Base-by-base conservation (phyloP, 35 echinoderm and acorn worm species). In the Amphiura filiformis region DNA sequence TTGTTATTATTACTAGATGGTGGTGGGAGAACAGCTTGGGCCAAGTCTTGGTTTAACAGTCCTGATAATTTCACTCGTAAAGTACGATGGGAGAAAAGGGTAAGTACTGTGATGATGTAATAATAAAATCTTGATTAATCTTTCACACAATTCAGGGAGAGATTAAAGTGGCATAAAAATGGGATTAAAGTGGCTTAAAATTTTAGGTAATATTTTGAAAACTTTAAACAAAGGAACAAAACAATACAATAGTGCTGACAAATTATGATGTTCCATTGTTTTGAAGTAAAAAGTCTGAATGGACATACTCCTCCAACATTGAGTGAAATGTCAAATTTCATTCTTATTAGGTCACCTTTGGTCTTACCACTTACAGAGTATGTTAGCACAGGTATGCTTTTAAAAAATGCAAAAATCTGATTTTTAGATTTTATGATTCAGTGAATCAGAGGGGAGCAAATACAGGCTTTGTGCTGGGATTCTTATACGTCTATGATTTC, bases 41-140 rank as follows among this genome's bases (percentile, higher is more conserved):
- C 93, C 30, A 98, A 99, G 88, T 81, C 93, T 0, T 99, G 96
- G 96, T 95, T 92, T 78, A 94, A 99, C 81, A 99, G 93, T 84
- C 78, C 77, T 1, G 77, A 92, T 76, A 94, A 84, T 35, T 92
- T 42, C 42, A 92, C 93, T 0, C 75, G 37, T 36, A 99, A 94
- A 87, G 83, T 91, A 26, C 80, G 88, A 31, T 99, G 86, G 87
- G 96, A 99, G 37, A 86, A 89, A 82, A 94, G 90, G 83, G 96
- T 99, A 36, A 88, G 93, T 90, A 36, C 76, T n/a, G n/a, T n/a
- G n/a, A n/a, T n/a, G n/a, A n/a, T n/a, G n/a, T n/a, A n/a, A n/a
- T n/a, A n/a, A 77, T 23, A 77, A 30, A 30, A 31, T 5, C 75
- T 11, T 5, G 5, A 31, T 77, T 5, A 3, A 77, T 77, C 4